Percentiles rank a stretch among this genome's conserved stretches.
These are phyloP conservation scores for Erythrocebus patas DNA, from an alignment of 2,113 vertebrate genomes.

Conservation along the genomic window DNA sequence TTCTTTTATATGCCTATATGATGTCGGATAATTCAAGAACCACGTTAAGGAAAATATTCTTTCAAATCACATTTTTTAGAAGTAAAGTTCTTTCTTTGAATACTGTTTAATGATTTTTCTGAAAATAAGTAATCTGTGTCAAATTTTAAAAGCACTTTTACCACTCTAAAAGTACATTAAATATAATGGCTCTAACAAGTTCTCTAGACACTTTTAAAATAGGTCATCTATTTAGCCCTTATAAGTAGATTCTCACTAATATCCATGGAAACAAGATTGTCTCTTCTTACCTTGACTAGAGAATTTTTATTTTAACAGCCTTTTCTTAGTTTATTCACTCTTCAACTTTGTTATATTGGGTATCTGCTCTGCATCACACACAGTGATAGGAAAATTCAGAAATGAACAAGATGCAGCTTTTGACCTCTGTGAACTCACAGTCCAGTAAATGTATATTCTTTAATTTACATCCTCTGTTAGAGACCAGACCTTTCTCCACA, in stretches of 20 bases:
- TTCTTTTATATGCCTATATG: slow-evolving; percentile 19
- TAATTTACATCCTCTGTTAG: neutral
- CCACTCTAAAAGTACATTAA: slow-evolving; percentile 50
- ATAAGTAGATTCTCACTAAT: slow-evolving; percentile 1
- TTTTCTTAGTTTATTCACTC: neutral
- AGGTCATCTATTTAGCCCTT: slow-evolving; percentile 30
- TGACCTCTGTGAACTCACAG: neutral
- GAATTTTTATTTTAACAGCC: neutral
- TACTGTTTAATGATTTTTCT: slow-evolving; percentile 56
- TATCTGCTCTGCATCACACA: neutral
- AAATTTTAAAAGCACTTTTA: slow-evolving; percentile 54
- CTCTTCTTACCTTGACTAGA: neutral
- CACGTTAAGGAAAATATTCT: slow-evolving; percentile 52
- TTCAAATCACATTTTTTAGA: slow-evolving; percentile 47
- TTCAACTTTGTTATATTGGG: neutral
- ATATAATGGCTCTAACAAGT: slow-evolving; percentile 54
- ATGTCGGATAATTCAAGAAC: slow-evolving; percentile 6
- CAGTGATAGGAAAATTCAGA: neutral
- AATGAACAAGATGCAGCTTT: neutral
- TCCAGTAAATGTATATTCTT: neutral
- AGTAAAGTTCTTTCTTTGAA: slow-evolving; percentile 46
- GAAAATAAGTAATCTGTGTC: slow-evolving; percentile 60
- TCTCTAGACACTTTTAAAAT: slow-evolving; percentile 34
- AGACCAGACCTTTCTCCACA: neutral
- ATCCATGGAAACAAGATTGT: neutral